Conservation (phyloP, 2,888 invertebrate species). For the Ophraella communa region DNA sequence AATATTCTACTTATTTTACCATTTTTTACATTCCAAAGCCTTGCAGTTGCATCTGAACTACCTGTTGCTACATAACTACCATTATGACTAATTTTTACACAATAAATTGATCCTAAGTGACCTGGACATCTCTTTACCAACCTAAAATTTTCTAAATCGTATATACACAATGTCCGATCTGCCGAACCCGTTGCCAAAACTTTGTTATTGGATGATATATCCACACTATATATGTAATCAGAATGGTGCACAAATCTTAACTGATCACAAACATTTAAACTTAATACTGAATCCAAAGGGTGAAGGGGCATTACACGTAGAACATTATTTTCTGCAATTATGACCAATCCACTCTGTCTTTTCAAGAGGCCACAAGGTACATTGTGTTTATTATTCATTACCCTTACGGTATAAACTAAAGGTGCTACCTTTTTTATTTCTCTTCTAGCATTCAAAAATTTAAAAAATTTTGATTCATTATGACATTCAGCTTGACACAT, state of each 20-base stretch:
- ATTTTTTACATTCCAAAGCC: conserved; percentile 82
- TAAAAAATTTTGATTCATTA: conserved; percentile 41
- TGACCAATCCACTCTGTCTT: conserved; percentile 48
- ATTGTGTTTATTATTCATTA: conserved; percentile 49
- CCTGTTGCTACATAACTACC: conserved; percentile 78
- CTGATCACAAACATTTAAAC: conserved; percentile 40
- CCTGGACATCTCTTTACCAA: conserved; percentile 65
- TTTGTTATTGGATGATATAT: conserved; percentile 46
- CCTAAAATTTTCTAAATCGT: conserved; percentile 48
- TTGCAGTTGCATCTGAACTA: conserved; percentile 80
- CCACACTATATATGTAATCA: conserved; percentile 51
- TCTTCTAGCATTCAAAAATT: conserved; percentile 45
- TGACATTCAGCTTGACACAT: conserved; percentile 24
- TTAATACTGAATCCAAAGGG: conserved; percentile 40
- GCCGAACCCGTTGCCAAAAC: conserved; percentile 52
- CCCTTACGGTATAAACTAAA: conserved; percentile 47
- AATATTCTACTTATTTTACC: conserved; percentile 84
- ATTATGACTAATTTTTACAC: conserved; percentile 74
- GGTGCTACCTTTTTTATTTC: conserved; percentile 46
- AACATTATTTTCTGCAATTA: conserved; percentile 52
- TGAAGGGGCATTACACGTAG: conserved; percentile 50
- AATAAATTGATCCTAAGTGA: conserved; percentile 91
- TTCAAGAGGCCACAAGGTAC: conserved; percentile 52
- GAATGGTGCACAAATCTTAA: conserved; percentile 50
- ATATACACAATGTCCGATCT: conserved; percentile 53